Evolutionary conservation across 2,888 invertebrate genomes (phyloP).

Genomic region (Melikaiella ostensackeni): DNA sequence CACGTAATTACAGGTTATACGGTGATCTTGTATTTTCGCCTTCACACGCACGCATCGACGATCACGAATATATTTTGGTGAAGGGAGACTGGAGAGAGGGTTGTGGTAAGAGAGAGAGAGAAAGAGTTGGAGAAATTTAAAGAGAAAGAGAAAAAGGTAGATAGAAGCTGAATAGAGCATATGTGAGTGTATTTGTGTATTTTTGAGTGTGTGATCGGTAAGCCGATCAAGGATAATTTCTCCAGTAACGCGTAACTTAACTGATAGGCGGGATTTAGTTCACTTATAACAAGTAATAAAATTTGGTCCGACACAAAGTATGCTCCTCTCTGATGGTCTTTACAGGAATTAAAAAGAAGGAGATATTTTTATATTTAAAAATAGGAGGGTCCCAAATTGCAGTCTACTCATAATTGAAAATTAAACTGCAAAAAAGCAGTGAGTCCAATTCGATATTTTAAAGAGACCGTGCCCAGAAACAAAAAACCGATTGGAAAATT

Average conservation of each 20-base stretch:
- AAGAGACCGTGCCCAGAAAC: too few relatives aligned
- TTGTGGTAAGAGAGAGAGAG: neutral
- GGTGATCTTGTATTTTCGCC: conserved; percentile 40
- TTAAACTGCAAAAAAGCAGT: too few relatives aligned
- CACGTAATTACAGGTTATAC: conserved; percentile 51
- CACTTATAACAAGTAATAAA: neutral
- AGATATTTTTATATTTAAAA: too few relatives aligned
- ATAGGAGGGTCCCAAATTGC: too few relatives aligned
- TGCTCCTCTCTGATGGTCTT: neutral
- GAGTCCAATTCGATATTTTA: too few relatives aligned
- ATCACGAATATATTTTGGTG: conserved; percentile 29
- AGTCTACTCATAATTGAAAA: neutral
- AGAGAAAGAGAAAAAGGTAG: conserved; percentile 1
- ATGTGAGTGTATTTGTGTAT: neutral
- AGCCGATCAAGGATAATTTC: neutral
- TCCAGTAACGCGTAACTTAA: conserved; percentile 10
- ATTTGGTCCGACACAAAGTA: neutral
- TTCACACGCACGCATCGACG: conserved; percentile 38
- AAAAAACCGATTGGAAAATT: too few relatives aligned
- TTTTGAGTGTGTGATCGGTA: neutral
- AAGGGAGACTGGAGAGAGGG: conserved; percentile 10
- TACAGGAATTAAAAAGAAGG: neutral
- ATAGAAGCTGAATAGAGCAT: neutral
- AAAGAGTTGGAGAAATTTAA: conserved; percentile 18
- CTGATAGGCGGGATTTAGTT: neutral